These are phyloP conservation scores for Microcebus murinus DNA, from an alignment of 2,113 vertebrate genomes.

Conservation along the genomic window DNA sequence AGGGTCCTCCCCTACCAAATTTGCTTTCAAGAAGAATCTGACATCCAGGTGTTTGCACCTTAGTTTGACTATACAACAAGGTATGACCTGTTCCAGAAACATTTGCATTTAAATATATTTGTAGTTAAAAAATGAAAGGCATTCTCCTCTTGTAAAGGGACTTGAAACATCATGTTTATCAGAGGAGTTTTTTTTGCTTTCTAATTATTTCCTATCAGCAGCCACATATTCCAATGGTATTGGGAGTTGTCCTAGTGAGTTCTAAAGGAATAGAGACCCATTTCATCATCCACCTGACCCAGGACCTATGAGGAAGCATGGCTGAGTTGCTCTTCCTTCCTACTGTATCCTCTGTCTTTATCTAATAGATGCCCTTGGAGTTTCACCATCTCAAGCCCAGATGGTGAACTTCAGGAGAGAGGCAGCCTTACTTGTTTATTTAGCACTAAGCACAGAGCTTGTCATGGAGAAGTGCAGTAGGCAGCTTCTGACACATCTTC, in stretches of 20 bases:
- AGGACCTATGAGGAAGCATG: neutral
- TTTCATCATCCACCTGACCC: neutral
- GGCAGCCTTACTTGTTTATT: neutral
- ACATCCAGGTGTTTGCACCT: neutral
- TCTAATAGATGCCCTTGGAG: neutral
- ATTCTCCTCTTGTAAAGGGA: neutral
- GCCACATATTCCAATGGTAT: neutral
- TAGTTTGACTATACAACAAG: neutral
- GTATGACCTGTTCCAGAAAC: neutral
- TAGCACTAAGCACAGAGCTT: neutral
- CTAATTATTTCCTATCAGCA: slow-evolving; percentile 6
- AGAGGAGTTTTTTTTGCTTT: neutral
- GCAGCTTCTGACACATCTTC: neutral
- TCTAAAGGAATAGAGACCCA: neutral
- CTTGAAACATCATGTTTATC: neutral
- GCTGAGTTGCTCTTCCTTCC: neutral
- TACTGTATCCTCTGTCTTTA: neutral
- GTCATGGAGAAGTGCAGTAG: neutral
- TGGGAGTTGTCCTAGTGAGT: neutral
- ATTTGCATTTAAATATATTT: neutral
- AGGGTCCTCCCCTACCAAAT: neutral
- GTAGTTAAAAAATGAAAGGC: neutral
- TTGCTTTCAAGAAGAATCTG: neutral
- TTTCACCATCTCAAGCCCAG: neutral
- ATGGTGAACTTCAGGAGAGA: neutral